phyloP scores from a whole-genome alignment of 2,113 vertebrate genomes.

The Micromys minutus region DNA sequence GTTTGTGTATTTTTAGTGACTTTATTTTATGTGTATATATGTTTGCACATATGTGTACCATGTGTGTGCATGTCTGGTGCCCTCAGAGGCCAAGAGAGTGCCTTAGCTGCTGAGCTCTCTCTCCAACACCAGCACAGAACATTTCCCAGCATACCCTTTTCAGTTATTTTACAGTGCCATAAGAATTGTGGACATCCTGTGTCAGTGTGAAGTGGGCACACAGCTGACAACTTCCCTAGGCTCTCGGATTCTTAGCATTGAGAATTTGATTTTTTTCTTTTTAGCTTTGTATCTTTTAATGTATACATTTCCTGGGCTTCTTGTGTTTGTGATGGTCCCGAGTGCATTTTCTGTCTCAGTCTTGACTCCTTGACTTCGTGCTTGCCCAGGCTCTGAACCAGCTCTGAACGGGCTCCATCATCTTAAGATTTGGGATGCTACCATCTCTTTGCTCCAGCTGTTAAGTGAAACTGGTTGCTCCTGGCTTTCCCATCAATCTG shows the following conservation, averaged over 20 bases:
- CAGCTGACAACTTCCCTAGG: not conserved
- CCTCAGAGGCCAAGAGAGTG: not conserved
- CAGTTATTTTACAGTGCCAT: not conserved
- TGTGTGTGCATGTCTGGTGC: not conserved
- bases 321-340: not conserved
- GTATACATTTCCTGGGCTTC: not conserved
- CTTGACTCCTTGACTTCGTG: not conserved
- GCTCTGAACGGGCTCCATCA: not conserved
- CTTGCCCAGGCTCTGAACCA: not conserved
- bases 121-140: not conserved
- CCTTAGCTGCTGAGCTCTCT: not conserved
- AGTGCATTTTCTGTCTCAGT: not conserved
- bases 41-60: not conserved
- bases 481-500: not conserved
- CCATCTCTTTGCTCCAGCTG: not conserved
- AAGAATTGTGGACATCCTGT: not conserved
- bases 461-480: not conserved
- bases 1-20: not conserved
- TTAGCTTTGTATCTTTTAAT: not conserved
- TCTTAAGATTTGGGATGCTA: not conserved
- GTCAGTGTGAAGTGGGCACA: not conserved
- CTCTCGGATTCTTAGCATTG: not conserved
- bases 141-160: not conserved
- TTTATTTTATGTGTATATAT: not conserved
- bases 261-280: not conserved